Percentiles rank a stretch among this genome's conserved stretches.
Evolutionary conservation across 2,888 invertebrate genomes (phyloP).

Genomic region (Patella pellucida): DNA sequence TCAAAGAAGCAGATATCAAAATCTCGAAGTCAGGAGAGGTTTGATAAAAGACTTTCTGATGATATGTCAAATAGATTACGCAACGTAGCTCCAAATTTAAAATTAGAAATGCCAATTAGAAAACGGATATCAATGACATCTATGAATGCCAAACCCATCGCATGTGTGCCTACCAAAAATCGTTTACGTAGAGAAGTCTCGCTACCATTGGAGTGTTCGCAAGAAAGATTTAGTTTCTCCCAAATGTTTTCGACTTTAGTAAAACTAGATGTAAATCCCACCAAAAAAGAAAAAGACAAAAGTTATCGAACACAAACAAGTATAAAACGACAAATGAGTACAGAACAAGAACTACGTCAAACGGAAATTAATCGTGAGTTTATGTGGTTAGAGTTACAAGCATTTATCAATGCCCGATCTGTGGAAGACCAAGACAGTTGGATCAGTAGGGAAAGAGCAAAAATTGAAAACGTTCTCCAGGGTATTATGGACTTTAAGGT

Average conservation of each 20-base stretch:
- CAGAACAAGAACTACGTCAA: constrained; percentile 89
- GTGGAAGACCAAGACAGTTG: constrained; percentile 84
- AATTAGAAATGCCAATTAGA: constrained; percentile 45
- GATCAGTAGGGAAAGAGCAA: constrained; percentile 81
- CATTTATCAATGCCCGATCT: constrained; percentile 75
- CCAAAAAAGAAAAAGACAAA: constrained; percentile 63
- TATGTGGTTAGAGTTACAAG: constrained; percentile 92
- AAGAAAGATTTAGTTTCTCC: constrained; percentile 60
- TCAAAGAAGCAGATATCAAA: constrained; percentile 52
- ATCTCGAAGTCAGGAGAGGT: constrained; percentile 47
- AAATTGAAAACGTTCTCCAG: constrained; percentile 80
- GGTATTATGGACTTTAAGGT: constrained; percentile 85
- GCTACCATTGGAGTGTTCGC: constrained; percentile 47
- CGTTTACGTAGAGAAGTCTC: constrained; percentile 30
- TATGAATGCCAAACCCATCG: constrained; percentile 16
- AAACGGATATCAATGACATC: constrained; percentile 43
- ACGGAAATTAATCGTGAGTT: constrained; percentile 86
- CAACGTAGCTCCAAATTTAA: constrained; percentile 17
- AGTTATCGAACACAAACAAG: constrained; percentile 43
- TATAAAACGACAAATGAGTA: constrained; percentile 74
- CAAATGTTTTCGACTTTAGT: constrained; percentile 82
- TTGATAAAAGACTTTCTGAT: constrained; percentile 49
- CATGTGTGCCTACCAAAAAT: constrained; percentile 28
- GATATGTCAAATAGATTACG: constrained; percentile 35
- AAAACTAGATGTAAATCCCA: constrained; percentile 75